Evolutionary conservation across 2,797 vertebrate species (phyloP), one percentile per base, ranked within the genome.

Genomic region (Acestrorhynchus altus): DNA sequence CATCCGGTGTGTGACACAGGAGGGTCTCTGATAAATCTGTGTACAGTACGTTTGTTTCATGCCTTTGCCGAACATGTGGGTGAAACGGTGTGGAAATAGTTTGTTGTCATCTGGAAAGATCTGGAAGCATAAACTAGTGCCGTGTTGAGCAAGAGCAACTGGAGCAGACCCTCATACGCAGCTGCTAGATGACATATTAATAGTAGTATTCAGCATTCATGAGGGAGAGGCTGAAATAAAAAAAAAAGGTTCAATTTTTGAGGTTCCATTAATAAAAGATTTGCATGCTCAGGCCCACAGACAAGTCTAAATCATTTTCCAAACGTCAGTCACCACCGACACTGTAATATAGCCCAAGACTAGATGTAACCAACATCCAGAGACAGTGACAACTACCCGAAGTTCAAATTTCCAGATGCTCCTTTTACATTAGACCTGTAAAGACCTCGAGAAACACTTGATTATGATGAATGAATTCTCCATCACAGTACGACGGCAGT

Each of bases 1-100:
- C 61, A 42, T 10, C 35, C 16, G n/a, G 60, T 64, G 61, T 11
- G 18, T 64, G 39, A 68, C 4, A 1, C 10, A 51, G 66, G 18
- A 51, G 18, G 46, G 65, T 51, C 66, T 51, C 47, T 52, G 46
- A 49, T 52, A 51, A 52, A 46, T 68, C 20, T 44, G 47, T 64
- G 35, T 64, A 52, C 24, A 69, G 46, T 26, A 46, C 8, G 42
- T 69, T n/a, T 35, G 28, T 57, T 57, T 26, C 56, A 57, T 57
- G 63, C 15, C 66, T 69, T 1, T 20, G 46, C 18, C 52, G 20
- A 68, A 35, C 28, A 46, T 46, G 64, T 46, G 64, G 40, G 64
- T 66, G 1, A 66, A 40, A 8, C 0, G 20, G 13, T 15, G 0
- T 39, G 28, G 59, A 40, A 64, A 35, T 22, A 20, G 18, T 8